Evolutionary conservation across 1,140 invertebrate species (phyloP), one percentile per base, ranked within the genome.

Genomic region (Aradophagus sp.): DNA sequence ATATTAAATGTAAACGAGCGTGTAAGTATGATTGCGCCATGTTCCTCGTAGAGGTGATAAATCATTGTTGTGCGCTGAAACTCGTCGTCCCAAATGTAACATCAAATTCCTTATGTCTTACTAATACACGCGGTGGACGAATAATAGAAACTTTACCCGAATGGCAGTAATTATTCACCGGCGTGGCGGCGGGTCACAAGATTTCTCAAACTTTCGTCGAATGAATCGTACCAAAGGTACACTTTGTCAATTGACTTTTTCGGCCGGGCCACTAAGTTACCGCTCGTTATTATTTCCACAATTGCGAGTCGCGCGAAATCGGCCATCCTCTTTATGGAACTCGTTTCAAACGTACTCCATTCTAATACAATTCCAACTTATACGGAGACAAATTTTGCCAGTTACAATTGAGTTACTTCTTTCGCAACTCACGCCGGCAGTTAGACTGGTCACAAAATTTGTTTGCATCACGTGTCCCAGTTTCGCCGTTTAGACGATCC

Each of bases 121-220:
- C 45, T 67, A 59, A 59, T 53, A 59, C 53, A 53, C 39, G 16
- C 17, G 53, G 31, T 67, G 55, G 53, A 59, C 47, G 59, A 67
- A 59, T 67, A 67, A 67, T 58, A 44, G 63, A 67, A 67, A 67
- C 63, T 67, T 67, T 34, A n/a, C n/a, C n/a, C n/a, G n/a, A n/a
- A n/a, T n/a, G n/a, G n/a, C n/a, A 20, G 62, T 44, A 53, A 67
- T 67, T 67, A 67, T 53, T 67, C 53, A 67, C 26, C 36, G 53
- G 42, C 26, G 38, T 41, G 36, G 20, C 32, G 19, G 45, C 29
- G 41, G 36, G 62, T 66, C 47, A 50, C 47, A 67, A 67, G 53
- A 59, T 59, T 67, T 58, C 38, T 15, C 12, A 38, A 50, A 65
- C 41, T 65, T 65, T 65, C 41, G 61, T 8, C 35, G 41, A 39